Percentiles rank a stretch among this genome's conserved stretches.
Evolutionary conservation across 2,797 vertebrate species (phyloP).

Genomic region (Parambassis ranga): DNA sequence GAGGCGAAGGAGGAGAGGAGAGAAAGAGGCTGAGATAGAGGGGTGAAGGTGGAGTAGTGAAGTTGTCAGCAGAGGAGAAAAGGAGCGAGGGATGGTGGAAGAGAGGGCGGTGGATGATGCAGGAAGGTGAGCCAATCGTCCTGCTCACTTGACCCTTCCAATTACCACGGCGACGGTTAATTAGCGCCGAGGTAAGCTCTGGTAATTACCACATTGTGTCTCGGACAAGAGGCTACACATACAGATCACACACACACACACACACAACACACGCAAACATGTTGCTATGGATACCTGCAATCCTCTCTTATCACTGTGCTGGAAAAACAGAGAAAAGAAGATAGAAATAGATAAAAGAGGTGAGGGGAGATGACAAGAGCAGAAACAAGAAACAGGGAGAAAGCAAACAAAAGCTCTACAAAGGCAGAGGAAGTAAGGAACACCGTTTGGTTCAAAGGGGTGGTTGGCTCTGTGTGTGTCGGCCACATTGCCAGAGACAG

Average conservation of each 20-base stretch:
- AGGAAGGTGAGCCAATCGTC: constrained; percentile 74
- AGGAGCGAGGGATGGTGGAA: constrained; percentile 35
- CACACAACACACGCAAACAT: constrained; percentile 35
- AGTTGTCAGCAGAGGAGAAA: constrained; percentile 49
- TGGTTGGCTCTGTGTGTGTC: constrained; percentile 27
- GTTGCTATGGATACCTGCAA: constrained; percentile 79
- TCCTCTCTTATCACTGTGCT: constrained; percentile 57
- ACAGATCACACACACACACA: constrained; percentile 22
- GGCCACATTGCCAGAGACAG: constrained; percentile 39
- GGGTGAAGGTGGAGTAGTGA: constrained; percentile 45
- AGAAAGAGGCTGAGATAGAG: constrained; percentile 11
- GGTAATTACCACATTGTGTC: constrained; percentile 84
- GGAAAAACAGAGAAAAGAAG: constrained; percentile 49
- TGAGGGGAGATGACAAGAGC: constrained; percentile 57
- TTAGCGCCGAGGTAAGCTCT: constrained; percentile 82
- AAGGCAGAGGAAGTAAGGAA: constrained; percentile 43
- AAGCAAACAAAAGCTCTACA: constrained; percentile 57
- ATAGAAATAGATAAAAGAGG: constrained; percentile 71
- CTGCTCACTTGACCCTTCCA: constrained; percentile 82
- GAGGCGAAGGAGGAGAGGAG: neutral
- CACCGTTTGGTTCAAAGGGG: constrained; percentile 51
- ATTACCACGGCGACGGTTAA: constrained; percentile 82
- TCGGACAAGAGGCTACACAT: constrained; percentile 76
- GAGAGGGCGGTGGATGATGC: constrained; percentile 55
- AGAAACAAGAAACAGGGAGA: constrained; percentile 38